Base-by-base conservation (phyloP, 2,888 invertebrate genomes). In the Pollenia labialis region DNA sequence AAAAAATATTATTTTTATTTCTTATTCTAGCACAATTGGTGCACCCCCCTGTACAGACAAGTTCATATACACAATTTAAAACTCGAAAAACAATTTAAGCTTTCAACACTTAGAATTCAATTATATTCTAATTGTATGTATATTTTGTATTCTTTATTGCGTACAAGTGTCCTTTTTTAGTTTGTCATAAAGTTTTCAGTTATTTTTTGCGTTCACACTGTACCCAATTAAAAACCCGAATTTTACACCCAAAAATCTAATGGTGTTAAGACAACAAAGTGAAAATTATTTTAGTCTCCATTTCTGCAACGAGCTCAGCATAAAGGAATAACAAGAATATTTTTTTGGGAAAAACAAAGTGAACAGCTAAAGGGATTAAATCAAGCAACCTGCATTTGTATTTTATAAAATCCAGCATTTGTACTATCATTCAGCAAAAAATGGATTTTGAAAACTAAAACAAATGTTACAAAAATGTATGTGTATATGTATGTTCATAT, bases 211-310 rank as follows among this genome's bases (percentile, higher is more conserved):
- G 18, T 32, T 75, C 58, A 60, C 44, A 68, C 68, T 60, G 75
- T 62, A 32, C 40, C 68, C 82, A 82, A 82, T 82, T 76, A 82
- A 82, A 76, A 71, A 69, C 12, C 52, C 66, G 32, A 75, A 68
- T 66, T 66, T 52, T 50, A 58, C 68, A 46, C 50, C 60, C 62
- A 62, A 81, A 54, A 82, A 62, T 56, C 40, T 76, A 76, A 76
- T 68, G 69, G 82, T 44, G 46, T 69, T 82, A 74, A 71, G 54
- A 32, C 62, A 50, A 81, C 68, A 76, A 82, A 76, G 46, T 69
- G 60, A n/a, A 44, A 52, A 14, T 46, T 68, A 18, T 44, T 52
- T 68, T 44, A 46, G 58, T 46, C 18, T 23, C 16, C 50, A 60
- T 60, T 60, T 58, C 50, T 64, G 18, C 66, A 72, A 44, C 69